Evolutionary conservation across 2,797 vertebrate species (phyloP).

Genomic region (Cyprinodon diabolis): DNA sequence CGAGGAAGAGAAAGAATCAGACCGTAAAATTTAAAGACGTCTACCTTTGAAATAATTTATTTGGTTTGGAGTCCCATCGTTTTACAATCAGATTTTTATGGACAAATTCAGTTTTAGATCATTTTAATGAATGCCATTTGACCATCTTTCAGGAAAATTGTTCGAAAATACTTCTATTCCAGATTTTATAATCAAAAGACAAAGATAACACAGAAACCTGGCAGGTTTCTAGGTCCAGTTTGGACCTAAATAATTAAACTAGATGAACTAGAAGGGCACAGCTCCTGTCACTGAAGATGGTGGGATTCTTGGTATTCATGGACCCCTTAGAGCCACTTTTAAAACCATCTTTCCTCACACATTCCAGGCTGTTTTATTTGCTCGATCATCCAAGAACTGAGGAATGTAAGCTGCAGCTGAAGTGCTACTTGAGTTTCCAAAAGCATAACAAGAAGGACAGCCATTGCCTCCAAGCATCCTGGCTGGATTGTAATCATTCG

Average conservation of each 20-base stretch:
- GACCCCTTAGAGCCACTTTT: slow-evolving; percentile 3
- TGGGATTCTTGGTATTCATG: background rate
- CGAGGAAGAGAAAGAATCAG: no score
- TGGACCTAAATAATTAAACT: background rate
- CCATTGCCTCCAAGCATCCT: background rate
- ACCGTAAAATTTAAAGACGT: no score
- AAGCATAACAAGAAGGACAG: background rate
- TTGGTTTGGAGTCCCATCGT: background rate
- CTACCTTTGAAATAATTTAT: background rate
- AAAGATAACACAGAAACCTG: background rate
- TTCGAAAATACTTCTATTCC: background rate
- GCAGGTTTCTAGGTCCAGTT: background rate
- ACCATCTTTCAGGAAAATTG: background rate
- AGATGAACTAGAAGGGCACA: background rate
- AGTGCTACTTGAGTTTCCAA: slow-evolving; percentile 1
- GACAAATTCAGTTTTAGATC: no score
- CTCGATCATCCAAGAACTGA: background rate
- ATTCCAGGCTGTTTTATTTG: background rate
- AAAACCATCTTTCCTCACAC: background rate
- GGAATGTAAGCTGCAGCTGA: slow-evolving; percentile 3
- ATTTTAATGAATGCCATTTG: background rate
- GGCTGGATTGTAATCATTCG: background rate
- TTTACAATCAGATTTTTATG: no score
- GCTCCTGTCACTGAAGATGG: slow-evolving; percentile 13
- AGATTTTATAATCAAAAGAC: background rate